phyloP scores from a whole-genome alignment of 2,888 invertebrate genomes.

The Antheraea yamamai region DNA sequence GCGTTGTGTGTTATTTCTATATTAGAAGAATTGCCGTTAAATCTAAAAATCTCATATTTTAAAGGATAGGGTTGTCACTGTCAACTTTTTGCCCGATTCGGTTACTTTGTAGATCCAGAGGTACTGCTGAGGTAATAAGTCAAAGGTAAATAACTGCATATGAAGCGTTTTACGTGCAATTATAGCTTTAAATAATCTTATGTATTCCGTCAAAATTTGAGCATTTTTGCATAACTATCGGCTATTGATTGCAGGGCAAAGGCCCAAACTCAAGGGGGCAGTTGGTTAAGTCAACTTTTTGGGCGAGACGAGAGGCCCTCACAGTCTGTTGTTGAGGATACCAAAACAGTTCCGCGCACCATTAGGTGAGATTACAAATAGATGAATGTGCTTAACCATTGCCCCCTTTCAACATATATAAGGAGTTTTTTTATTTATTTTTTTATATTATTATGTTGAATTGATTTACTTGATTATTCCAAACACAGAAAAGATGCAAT shows the following conservation, averaged over 20 bases:
- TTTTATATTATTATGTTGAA: background rate
- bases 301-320: slow-evolving; percentile 63
- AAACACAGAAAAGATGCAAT: background rate
- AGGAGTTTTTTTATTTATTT: background rate
- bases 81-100: no score
- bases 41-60: no score
- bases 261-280: slow-evolving; percentile 70
- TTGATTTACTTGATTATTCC: background rate
- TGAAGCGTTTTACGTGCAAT: background rate
- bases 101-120: no score
- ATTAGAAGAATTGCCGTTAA: no score
- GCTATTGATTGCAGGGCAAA: slow-evolving; percentile 77
- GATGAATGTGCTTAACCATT: slow-evolving; percentile 29
- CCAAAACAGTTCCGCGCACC: slow-evolving; percentile 67
- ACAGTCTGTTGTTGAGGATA: slow-evolving; percentile 56
- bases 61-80: no score
- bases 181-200: background rate
- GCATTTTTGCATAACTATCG: slow-evolving; percentile 32
- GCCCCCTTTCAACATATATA: slow-evolving; percentile 1
- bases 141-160: no score
- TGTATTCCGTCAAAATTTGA: slow-evolving; percentile 14
- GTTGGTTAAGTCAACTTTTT: slow-evolving; percentile 85
- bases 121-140: no score
- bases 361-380: slow-evolving; percentile 71
- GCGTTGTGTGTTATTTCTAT: no score